Evolutionary conservation across 1,140 invertebrate genomes (phyloP), one percentile per base, ranked within the genome.

Genomic region (Drosophila lacteicornis): DNA sequence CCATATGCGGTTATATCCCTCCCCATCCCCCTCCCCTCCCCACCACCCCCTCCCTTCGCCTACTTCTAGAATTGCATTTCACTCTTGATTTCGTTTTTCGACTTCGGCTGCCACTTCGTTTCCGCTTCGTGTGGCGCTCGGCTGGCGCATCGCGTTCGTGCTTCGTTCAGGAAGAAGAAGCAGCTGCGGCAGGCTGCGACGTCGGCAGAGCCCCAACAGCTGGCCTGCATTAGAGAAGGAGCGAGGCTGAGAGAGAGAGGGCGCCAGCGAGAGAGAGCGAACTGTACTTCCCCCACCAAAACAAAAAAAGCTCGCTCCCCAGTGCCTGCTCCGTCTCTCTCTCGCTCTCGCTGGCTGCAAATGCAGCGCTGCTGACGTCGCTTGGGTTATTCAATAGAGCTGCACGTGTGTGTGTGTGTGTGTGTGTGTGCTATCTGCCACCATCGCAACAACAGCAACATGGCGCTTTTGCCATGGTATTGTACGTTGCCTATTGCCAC

Each of bases 401-500:
- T 57, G 42, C 46, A 30, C 19, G 27, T 59, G 59, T 61, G 50
- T 66, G 61, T 79, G 58, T 19, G 50, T 66, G 61, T 79, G 58
- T 19, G 19, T 75, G 56, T 63, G 58, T 45, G 73, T 71, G 70
- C 74, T 90, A 84, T 90, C 85, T 85, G 78, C 86, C 85, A 86
- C 68, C 76, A 86, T 80, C 79, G 53, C 74, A 82, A 47, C 43
- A 67, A 36, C 36, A 51, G 11, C 43, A 42, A 57, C 50, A 69
- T 66, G 62, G 46, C 30, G 66, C 67, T 68, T 70, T 86, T 77
- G 81, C 85, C 81, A 77, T 90, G 85, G 86, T 90, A 90, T 90
- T 90, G 85, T 88, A 90, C 85, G 85, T 88, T 88, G 85, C 85
- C 81, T 87, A 83, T 91, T 87, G 90, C 90, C 75, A 91, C 86